Evolutionary conservation across 2,888 invertebrate species (phyloP).

Genomic region (Beris morrisii): DNA sequence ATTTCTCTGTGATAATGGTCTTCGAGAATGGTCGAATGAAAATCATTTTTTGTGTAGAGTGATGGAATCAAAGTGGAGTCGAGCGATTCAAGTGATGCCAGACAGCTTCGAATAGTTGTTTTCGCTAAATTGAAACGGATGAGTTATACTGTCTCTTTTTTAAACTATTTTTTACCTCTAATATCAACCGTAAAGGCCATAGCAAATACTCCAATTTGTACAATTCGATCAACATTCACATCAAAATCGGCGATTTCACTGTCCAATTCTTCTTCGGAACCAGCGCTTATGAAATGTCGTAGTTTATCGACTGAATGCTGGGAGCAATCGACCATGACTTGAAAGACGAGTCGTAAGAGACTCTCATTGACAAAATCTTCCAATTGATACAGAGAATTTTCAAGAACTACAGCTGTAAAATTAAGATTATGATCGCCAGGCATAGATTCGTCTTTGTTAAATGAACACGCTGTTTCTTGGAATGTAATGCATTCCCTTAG

Average conservation of each 20-base stretch:
- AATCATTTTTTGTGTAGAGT: conserved; percentile 44
- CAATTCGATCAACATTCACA: conserved; percentile 52
- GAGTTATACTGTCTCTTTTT: background rate
- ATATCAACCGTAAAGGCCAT: conserved; percentile 49
- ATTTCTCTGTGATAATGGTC: conserved; percentile 53
- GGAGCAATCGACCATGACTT: conserved; percentile 49
- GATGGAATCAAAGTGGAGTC: conserved; percentile 53
- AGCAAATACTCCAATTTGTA: conserved; percentile 54
- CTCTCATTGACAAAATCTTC: conserved; percentile 53
- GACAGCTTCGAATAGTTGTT: conserved; percentile 50
- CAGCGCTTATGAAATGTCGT: conserved; percentile 42
- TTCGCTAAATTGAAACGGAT: conserved; percentile 43
- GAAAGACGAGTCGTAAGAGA: conserved; percentile 49
- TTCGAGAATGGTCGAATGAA: conserved; percentile 49
- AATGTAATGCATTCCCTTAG: conserved; percentile 50
- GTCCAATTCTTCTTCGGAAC: conserved; percentile 46
- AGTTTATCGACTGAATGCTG: conserved; percentile 50
- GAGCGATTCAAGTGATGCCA: conserved; percentile 53
- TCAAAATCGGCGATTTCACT: conserved; percentile 54
- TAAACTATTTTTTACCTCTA: conserved; percentile 43
- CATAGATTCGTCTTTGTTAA: conserved; percentile 30
- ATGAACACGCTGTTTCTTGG: conserved; percentile 46
- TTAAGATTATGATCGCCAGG: conserved; percentile 46
- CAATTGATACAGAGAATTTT: conserved; percentile 49
- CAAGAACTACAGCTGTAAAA: conserved; percentile 49